These are phyloP conservation scores for Hexactinellida sp. DNA, from an alignment of 37 sponge, comb jelly and placozoan genomes.

Conservation along the genomic window DNA sequence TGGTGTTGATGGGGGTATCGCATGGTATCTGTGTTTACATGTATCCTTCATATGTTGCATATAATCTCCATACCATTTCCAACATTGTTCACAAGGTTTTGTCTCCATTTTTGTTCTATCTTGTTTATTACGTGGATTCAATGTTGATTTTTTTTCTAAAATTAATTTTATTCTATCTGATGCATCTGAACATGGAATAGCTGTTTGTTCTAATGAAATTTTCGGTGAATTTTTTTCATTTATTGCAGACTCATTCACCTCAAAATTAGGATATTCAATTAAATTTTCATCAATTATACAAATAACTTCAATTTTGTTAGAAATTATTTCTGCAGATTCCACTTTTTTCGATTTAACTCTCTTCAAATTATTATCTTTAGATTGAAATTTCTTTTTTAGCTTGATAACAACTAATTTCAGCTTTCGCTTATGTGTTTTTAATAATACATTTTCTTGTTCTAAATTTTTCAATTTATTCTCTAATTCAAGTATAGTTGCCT, in stretches of 20 bases:
- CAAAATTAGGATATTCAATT: too few relatives aligned
- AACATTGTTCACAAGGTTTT: neutral
- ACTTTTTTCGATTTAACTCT: neutral
- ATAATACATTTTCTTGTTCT: neutral
- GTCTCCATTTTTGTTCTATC: neutral
- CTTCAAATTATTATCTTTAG: neutral
- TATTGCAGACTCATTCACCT: too few relatives aligned
- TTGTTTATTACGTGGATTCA: conserved; percentile 5
- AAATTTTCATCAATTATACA: too few relatives aligned
- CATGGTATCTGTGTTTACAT: neutral
- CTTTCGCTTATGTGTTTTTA: neutral
- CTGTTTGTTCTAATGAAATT: too few relatives aligned
- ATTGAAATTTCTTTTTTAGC: neutral
- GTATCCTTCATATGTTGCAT: neutral
- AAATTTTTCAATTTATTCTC: neutral
- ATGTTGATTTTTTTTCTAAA: neutral
- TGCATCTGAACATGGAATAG: too few relatives aligned
- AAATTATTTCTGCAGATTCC: too few relatives aligned
- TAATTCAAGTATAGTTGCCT: neutral
- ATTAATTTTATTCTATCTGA: neutral
- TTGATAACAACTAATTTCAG: neutral
- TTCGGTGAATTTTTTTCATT: too few relatives aligned
- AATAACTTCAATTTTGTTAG: too few relatives aligned
- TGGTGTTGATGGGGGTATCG: neutral
- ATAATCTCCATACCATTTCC: neutral